These are phyloP conservation scores for Clostera curtula DNA, from an alignment of 2,888 invertebrate species.

Conservation along the genomic window DNA sequence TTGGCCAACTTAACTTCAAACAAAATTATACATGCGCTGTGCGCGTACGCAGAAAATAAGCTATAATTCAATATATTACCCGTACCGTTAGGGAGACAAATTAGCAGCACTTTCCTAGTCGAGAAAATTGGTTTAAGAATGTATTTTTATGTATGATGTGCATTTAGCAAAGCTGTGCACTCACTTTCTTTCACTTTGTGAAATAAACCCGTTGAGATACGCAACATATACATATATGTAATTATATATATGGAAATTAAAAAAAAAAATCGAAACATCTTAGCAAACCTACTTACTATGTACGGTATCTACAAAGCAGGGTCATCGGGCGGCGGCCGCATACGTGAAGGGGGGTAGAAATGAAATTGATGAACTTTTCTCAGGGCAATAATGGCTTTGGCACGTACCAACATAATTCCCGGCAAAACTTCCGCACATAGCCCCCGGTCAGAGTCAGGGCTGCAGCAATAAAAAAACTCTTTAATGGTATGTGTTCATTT, in stretches of 20 bases:
- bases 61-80: slow-evolving; percentile 24
- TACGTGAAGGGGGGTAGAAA: slow-evolving; percentile 51
- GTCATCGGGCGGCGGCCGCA: slow-evolving; percentile 14
- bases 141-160: no score
- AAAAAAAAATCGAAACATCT: no score
- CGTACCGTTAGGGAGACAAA: slow-evolving; percentile 19
- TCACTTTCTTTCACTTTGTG: no score
- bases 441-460: slow-evolving; percentile 47
- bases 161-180: no score
- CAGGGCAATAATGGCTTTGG: slow-evolving; percentile 75
- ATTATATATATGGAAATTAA: no score
- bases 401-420: slow-evolving; percentile 75
- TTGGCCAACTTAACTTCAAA: slow-evolving; percentile 34
- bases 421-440: slow-evolving; percentile 68
- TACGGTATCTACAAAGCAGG: no score
- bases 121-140: no score
- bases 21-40: slow-evolving; percentile 31
- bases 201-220: no score
- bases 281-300: no score
- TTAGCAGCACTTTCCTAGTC: slow-evolving; percentile 6
- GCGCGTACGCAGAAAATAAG: slow-evolving; percentile 44
- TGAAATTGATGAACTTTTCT: slow-evolving; percentile 77
- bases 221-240: slow-evolving; percentile 1
- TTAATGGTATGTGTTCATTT: no score
- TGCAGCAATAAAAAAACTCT: slow-evolving; percentile 22